These are phyloP conservation scores for Adelphocoris suturalis DNA, from an alignment of 2,888 invertebrate genomes.

Conservation along the genomic window DNA sequence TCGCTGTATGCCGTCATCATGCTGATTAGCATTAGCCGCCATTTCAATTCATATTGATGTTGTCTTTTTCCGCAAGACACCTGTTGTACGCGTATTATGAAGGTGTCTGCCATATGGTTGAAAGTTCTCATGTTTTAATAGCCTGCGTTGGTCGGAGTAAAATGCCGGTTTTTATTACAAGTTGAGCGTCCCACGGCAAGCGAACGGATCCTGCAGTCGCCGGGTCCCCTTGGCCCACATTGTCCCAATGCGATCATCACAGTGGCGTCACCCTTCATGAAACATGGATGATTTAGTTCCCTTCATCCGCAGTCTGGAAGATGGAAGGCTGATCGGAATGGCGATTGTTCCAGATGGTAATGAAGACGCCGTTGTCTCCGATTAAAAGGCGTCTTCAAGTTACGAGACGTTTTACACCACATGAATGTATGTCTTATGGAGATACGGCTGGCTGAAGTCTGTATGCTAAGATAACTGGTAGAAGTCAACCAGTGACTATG, in stretches of 20 bases:
- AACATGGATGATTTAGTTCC: slow-evolving; percentile 40
- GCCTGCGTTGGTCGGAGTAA: neutral
- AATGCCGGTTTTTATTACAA: neutral
- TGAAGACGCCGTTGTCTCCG: slow-evolving; percentile 3
- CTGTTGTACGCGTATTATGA: neutral
- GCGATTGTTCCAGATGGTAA: slow-evolving; percentile 2
- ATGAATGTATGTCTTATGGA: neutral
- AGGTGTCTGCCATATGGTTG: neutral
- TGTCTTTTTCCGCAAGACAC: neutral
- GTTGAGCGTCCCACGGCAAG: neutral
- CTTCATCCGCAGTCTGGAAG: neutral
- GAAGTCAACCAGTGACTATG: neutral
- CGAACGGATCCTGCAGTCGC: neutral
- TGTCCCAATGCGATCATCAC: slow-evolving; percentile 19
- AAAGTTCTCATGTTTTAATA: neutral
- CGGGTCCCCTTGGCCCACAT: slow-evolving; percentile 63
- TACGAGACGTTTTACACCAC: slow-evolving; percentile 27
- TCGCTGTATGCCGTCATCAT: neutral
- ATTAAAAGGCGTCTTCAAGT: neutral
- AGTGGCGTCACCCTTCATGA: slow-evolving; percentile 56
- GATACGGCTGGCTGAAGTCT: neutral
- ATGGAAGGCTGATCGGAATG: neutral
- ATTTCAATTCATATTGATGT: slow-evolving; percentile 15
- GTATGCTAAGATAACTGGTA: neutral
- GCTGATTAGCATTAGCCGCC: neutral